Evolutionary conservation across 2,888 invertebrate species (phyloP), one percentile per base, ranked within the genome.

Genomic region (Euplagia quadripunctaria): DNA sequence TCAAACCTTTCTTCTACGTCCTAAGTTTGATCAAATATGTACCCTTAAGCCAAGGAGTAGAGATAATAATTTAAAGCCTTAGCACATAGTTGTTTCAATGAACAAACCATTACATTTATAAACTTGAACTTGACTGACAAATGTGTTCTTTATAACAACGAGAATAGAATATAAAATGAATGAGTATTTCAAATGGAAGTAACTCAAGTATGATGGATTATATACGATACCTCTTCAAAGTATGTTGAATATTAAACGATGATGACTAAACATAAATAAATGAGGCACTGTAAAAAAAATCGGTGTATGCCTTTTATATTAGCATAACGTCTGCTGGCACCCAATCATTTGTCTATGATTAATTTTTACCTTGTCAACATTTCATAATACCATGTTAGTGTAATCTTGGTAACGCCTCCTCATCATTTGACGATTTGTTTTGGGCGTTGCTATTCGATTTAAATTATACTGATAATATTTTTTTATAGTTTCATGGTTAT

Each of bases 221-320:
- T 86, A 87, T 85, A 85, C 88, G 89, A 91, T 93, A 92, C 90
- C 90, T 91, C 84, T 86, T 91, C 87, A 87, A 87, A 88, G 86
- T 90, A 90, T 89, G 90, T 91, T 88, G 89, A 92, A 92, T 92
- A 92, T 91, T 91, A 93, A 92, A 91, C 87, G 87, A 90, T 87
- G 90, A 94, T 94, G 94, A 94, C 94, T 93, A 87, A 91, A 92
- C 93, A 90, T 86, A 90, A 91, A 94, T 92, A 93, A 92, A 93
- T 92, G 91, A 92, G 89, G 85, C 87, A 88, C 87, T 85, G 82
- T 86, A 88, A 85, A 87, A 91, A 91, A 88, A 89, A 86, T 82
- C 71, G 61, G 71, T 84, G 82, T 85, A 84, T 86, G 80, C 84
- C 79, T 83, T 83, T 76, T 76, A 78, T 87, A 92, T 90, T 90